Conservation (phyloP, 2,113 vertebrate genomes). For the Cryptomyrus ogoouensis region DNA sequence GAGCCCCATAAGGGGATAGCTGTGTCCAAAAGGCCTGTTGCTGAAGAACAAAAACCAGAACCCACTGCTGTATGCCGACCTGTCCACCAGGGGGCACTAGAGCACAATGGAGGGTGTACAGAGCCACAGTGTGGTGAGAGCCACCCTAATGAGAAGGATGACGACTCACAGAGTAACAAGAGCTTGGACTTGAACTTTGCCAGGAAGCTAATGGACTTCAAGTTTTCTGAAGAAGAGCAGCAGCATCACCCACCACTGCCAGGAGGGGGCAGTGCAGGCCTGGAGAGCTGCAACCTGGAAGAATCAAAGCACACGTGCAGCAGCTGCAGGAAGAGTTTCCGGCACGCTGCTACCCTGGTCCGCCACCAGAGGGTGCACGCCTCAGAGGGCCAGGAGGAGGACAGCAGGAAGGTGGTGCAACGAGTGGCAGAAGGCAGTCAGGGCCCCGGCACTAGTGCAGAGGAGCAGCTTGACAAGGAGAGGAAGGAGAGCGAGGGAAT, state of each 20-base stretch:
- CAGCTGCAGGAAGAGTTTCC: conserved; percentile 85
- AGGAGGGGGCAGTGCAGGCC: conserved; percentile 26
- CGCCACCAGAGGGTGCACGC: conserved; percentile 83
- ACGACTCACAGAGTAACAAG: conserved; percentile 86
- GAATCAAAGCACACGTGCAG: conserved; percentile 78
- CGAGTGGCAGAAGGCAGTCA: background rate
- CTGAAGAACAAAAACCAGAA: conserved; percentile 22
- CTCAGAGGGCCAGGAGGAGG: conserved; percentile 53
- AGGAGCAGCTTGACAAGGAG: conserved; percentile 51
- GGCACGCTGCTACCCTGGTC: conserved; percentile 80
- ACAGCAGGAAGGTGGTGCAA: conserved; percentile 23
- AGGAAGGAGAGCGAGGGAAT: conserved; percentile 55
- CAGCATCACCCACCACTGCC: conserved; percentile 34
- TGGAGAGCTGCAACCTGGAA: conserved; percentile 39
- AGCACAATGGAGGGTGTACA: conserved; percentile 24
- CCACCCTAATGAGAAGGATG: conserved; percentile 36
- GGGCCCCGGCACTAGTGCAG: background rate
- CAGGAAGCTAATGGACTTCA: conserved; percentile 90
- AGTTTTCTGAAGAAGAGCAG: conserved; percentile 57
- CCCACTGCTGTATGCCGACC: conserved; percentile 15
- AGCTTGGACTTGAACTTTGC: conserved; percentile 92
- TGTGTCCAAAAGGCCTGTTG: background rate
- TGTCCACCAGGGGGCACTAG: conserved; percentile 42
- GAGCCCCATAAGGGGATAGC: conserved; percentile 39
- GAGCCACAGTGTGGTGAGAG: conserved; percentile 8